phyloP scores from a whole-genome alignment of 2,797 vertebrate species.

The Dicrostonyx torquatus region DNA sequence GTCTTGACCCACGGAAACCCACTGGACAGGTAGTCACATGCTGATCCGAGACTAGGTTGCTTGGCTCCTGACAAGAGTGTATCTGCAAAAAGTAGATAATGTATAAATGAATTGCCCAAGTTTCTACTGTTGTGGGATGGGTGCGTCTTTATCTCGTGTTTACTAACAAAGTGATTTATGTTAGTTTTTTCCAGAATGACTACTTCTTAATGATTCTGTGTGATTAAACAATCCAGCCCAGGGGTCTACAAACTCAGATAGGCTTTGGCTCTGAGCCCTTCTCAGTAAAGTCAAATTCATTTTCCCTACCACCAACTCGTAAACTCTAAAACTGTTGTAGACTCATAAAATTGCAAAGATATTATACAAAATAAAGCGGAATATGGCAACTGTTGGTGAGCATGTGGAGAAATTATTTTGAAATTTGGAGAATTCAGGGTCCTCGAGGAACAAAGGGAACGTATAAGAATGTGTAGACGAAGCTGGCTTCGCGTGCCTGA shows the following conservation, averaged over 20 bases:
- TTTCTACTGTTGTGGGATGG: background rate
- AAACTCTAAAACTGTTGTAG: background rate
- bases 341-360: background rate
- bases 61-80: no score
- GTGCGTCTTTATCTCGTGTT: background rate
- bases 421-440: background rate
- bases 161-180: constrained; percentile 6
- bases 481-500: background rate
- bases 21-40: no score
- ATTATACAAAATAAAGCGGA: background rate
- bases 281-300: background rate
- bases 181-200: background rate
- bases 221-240: background rate
- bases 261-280: background rate
- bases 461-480: background rate
- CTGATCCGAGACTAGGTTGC: no score
- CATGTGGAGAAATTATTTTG: background rate
- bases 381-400: background rate
- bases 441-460: background rate
- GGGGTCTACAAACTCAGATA: background rate
- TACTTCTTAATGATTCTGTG: background rate
- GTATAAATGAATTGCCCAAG: background rate
- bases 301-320: background rate
- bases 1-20: no score
- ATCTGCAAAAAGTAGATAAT: background rate